Percentiles rank a stretch among this genome's conserved stretches.
These are phyloP conservation scores for Lepilemur ruficaudatus DNA, from an alignment of 2,797 vertebrate species.

Conservation along the genomic window DNA sequence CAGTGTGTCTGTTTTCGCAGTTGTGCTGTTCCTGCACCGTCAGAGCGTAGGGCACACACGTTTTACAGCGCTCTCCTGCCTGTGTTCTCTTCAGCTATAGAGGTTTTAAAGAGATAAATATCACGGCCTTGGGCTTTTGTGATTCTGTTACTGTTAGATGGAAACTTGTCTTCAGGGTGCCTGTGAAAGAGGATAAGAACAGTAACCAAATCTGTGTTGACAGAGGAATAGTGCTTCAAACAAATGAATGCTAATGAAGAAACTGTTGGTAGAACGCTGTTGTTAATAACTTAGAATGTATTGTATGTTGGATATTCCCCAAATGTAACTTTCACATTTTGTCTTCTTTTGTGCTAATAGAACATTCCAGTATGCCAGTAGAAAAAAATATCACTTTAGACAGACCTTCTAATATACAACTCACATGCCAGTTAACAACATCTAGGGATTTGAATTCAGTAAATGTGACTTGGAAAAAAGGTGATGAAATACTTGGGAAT, in stretches of 20 bases:
- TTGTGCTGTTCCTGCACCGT: background rate
- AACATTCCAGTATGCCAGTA: background rate
- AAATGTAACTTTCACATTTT: background rate
- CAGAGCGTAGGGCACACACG: no score
- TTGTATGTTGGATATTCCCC: background rate
- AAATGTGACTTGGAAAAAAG: slow-evolving; percentile 88
- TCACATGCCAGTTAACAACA: slow-evolving; percentile 85
- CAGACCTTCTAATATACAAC: slow-evolving; percentile 77
- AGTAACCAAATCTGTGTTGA: background rate
- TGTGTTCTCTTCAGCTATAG: background rate
- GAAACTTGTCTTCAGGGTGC: background rate
- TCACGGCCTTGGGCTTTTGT: background rate
- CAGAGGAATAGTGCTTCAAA: background rate
- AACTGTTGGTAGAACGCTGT: background rate
- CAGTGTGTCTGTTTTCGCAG: background rate
- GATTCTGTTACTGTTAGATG: background rate
- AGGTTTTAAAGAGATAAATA: background rate
- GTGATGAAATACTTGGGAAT: slow-evolving; percentile 78
- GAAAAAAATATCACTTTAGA: slow-evolving; percentile 75
- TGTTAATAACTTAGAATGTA: background rate
- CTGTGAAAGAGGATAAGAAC: background rate
- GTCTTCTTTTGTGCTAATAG: slow-evolving; percentile 61
- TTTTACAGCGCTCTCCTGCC: background rate
- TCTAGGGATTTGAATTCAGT: slow-evolving; percentile 71
- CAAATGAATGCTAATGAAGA: background rate